These are phyloP conservation scores for Sebastes hubbsi DNA, from an alignment of 2,797 vertebrate species.

Conservation along the genomic window DNA sequence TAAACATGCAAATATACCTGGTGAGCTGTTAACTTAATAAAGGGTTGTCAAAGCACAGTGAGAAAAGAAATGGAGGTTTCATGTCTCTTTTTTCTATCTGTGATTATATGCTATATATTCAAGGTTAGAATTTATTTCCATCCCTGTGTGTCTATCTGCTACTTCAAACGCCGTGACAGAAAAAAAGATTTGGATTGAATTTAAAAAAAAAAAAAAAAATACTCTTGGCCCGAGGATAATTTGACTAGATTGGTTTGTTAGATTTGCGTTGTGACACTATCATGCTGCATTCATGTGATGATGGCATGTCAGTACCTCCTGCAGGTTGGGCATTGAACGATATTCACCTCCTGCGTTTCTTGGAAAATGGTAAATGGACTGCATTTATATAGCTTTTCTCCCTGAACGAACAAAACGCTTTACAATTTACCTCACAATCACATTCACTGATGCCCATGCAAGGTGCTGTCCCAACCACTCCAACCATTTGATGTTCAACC, in stretches of 20 bases:
- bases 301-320: not conserved
- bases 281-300: not conserved
- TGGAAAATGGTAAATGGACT: not conserved
- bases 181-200: not conserved
- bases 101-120: not conserved
- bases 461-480: not conserved
- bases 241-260: not conserved
- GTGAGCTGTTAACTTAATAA: constrained; percentile 17
- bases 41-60: not conserved
- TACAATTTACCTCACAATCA: not conserved
- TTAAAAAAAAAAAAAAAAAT: too few relatives aligned
- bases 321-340: not conserved
- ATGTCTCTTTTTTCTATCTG: not conserved
- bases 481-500: not conserved
- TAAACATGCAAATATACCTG: constrained; percentile 36
- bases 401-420: not conserved
- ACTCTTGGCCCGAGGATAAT: not conserved
- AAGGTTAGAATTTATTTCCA: not conserved
- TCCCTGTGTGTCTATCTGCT: not conserved
- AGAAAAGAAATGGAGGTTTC: not conserved
- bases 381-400: not conserved
- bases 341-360: not conserved
- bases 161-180: not conserved
- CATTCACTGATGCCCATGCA: not conserved
- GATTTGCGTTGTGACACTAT: not conserved